These are phyloP conservation scores for Pseudolaguvia tuberculata DNA, from an alignment of 2,113 vertebrate species.

Conservation along the genomic window DNA sequence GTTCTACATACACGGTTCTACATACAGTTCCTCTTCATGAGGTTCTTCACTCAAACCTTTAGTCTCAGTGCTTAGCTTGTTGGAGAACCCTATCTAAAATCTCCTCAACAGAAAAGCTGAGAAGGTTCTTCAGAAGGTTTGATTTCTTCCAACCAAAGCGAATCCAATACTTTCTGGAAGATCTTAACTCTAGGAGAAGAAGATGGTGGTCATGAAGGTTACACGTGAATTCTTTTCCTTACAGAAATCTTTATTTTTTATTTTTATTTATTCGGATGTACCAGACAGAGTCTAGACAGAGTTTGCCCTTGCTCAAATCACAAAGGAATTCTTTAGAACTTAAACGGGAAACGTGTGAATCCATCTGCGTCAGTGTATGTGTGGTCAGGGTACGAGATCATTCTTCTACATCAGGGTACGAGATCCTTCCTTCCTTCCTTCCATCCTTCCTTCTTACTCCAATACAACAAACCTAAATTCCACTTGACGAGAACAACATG, in stretches of 20 bases:
- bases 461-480: conserved; percentile 93
- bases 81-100: too few species aligned
- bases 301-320: conserved; percentile 63
- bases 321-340: conserved; percentile 51
- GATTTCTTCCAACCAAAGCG: too few species aligned
- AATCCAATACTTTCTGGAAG: not conserved
- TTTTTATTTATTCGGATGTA: not conserved
- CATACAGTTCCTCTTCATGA: too few species aligned
- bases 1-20: too few species aligned
- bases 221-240: not conserved
- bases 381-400: conserved; percentile 74
- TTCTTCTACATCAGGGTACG: conserved; percentile 89
- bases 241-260: not conserved
- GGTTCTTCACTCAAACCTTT: not conserved
- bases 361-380: conserved; percentile 59
- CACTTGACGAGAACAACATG: conserved; percentile 79
- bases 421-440: conserved; percentile 87
- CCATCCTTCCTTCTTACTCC: conserved; percentile 92
- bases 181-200: not conserved
- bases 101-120: not conserved
- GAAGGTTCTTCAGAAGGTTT: not conserved
- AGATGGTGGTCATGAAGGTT: not conserved
- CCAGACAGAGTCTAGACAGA: conserved; percentile 41
- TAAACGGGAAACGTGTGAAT: conserved; percentile 45
- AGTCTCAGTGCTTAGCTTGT: too few species aligned